Base-by-base conservation (phyloP, 2,797 vertebrate genomes). In the Selene dorsalis region DNA sequence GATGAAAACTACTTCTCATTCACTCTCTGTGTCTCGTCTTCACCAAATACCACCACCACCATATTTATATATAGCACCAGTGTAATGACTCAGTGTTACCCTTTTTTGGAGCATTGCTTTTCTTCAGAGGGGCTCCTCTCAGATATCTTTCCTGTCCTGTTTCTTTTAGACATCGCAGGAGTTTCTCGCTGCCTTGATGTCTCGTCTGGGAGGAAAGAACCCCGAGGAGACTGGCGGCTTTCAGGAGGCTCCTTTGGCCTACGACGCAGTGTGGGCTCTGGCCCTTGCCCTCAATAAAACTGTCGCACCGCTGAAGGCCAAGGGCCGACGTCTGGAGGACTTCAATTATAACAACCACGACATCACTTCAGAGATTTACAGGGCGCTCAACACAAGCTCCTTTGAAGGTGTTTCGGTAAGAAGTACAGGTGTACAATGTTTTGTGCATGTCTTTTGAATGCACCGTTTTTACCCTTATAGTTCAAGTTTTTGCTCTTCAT, bases 321-420 rank as follows among this genome's bases (percentile, higher is more conserved):
- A 91, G 35, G 96, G 96, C 0, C 84, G 97, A 12, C 93, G 96
- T 7, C 83, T 99, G 86, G 97, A 98, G 83, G 97, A 98, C 87
- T 99, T 99, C 91, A 98, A 98, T 92, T 99, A 99, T 76, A 97
- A 98, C 94, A 98, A 98, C 93, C 96, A 96, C 56, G 96, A 96
- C 84, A 98, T 99, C 86, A 99, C 97, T 0, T 94, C 96, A 0
- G 97, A 98, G 89, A 98, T 99, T 90, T 99, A 99, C 93, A 88
- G 96, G 1, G 97, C 97, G 0, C 96, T 99, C 92, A 98, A 99
- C 93, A 98, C 97, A 3, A 98, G 97, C 0, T 97, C 97, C 69
- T 99, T 98, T 0, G 97, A 98, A 77, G 97, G 97, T 0, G 97
- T 99, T 76, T 99, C 97, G 48, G 97, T 98, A 87, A 92, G 4